Conservation (phyloP, 1,140 invertebrate species). For the Daktulosphaira vitifoliae region DNA sequence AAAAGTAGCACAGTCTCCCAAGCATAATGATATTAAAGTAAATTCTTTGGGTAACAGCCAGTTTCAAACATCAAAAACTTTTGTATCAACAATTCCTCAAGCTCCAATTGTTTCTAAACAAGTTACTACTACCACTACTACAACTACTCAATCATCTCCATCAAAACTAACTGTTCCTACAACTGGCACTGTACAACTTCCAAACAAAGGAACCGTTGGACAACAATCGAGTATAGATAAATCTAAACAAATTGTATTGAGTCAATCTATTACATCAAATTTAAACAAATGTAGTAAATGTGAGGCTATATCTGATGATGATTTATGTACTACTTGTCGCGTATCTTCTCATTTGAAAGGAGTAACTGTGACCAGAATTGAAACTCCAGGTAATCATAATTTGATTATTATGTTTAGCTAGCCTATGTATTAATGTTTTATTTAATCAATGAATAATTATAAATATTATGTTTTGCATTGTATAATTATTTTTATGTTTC, state of each 20-base stretch:
- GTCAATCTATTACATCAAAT: background rate
- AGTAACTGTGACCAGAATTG: constrained; percentile 13
- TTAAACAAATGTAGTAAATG: constrained; percentile 3
- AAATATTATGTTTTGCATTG: too few species aligned
- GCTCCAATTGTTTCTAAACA: too few species aligned
- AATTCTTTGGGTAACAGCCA: background rate
- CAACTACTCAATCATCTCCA: background rate
- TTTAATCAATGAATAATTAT: too few species aligned
- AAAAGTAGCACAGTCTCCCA: background rate
- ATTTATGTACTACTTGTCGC: constrained; percentile 3
- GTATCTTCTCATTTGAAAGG: constrained; percentile 13
- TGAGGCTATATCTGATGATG: background rate
- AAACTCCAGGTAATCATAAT: constrained; percentile 2
- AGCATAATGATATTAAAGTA: background rate
- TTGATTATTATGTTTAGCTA: too few species aligned
- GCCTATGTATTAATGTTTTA: too few species aligned
- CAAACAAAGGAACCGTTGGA: background rate
- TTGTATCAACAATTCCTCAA: too few species aligned
- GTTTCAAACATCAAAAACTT: too few species aligned
- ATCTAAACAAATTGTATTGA: background rate
- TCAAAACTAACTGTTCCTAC: background rate
- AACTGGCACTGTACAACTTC: background rate
- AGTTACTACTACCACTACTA: too few species aligned
- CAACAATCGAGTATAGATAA: too few species aligned
- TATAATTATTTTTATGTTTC: too few species aligned